A percentile compares a stretch with the other conserved stretches of the same genome.
Conservation (phyloP, 1,140 invertebrate species). For the Cecropterus lyciades region DNA sequence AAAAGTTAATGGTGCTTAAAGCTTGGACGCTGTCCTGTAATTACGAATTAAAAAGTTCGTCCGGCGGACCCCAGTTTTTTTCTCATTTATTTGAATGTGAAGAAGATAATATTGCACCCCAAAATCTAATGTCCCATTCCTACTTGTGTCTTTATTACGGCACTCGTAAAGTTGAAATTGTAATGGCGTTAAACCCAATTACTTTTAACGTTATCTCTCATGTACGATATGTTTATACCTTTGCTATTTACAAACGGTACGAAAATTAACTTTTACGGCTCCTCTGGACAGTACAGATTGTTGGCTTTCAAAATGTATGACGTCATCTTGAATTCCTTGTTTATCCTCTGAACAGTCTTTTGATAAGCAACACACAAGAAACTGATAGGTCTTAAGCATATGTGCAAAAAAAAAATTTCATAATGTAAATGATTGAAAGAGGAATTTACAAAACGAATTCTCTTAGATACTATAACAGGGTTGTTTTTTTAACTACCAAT, state of each 20-base stretch:
- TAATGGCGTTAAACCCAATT: slow-evolving; percentile 52
- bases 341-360: not conserved
- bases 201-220: slow-evolving; percentile 74
- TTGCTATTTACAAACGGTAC: slow-evolving; percentile 59
- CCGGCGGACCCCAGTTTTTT: slow-evolving; percentile 76
- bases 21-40: slow-evolving; percentile 79
- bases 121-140: slow-evolving; percentile 50
- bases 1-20: slow-evolving; percentile 82
- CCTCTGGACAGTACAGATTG: slow-evolving; percentile 40
- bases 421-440: too few relatives aligned
- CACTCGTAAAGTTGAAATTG: slow-evolving; percentile 50
- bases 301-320: not conserved
- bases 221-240: slow-evolving; percentile 65
- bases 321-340: not conserved
- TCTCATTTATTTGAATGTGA: slow-evolving; percentile 79
- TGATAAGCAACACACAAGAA: too few relatives aligned
- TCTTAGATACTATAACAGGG: too few relatives aligned
- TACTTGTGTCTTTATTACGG: slow-evolving; percentile 43
- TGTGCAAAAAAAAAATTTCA: too few relatives aligned
- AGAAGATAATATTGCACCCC: slow-evolving; percentile 78
- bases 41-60: slow-evolving; percentile 83
- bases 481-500: too few relatives aligned
- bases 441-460: too few relatives aligned
- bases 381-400: too few relatives aligned
- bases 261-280: slow-evolving; percentile 69